Evolutionary conservation across 2,797 vertebrate genomes (phyloP).

Genomic region (Hapalemur alaotrensis): DNA sequence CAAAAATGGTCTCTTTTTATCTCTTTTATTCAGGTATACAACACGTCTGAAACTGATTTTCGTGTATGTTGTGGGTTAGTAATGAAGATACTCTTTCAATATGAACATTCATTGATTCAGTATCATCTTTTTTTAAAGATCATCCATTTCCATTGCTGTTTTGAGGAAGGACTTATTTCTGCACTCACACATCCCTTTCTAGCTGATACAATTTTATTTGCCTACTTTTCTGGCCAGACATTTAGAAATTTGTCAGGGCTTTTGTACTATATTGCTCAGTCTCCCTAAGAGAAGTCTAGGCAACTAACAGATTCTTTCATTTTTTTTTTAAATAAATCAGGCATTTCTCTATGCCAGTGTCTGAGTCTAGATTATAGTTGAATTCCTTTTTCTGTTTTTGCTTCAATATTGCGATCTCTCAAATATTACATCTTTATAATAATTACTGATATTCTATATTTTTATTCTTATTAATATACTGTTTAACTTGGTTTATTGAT

Average conservation of each 20-base stretch:
- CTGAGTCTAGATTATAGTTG: neutral
- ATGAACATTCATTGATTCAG: neutral
- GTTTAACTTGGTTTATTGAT: neutral
- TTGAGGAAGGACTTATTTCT: neutral
- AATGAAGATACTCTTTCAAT: neutral
- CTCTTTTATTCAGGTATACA: neutral
- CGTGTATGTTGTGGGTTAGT: neutral
- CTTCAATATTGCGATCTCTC: neutral
- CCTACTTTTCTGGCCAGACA: neutral
- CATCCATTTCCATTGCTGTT: neutral
- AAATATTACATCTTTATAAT: neutral
- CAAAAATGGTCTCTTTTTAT: neutral
- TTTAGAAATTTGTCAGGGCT: neutral
- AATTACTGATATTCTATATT: neutral
- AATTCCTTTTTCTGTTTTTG: neutral
- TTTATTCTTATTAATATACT: neutral
- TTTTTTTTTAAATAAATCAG: neutral
- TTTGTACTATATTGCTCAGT: neutral
- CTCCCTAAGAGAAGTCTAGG: neutral
- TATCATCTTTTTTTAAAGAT: neutral
- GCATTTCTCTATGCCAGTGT: neutral
- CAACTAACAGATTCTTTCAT: accelerated
- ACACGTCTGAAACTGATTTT: neutral
- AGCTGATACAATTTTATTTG: neutral
- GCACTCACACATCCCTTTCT: neutral